Evolutionary conservation across 2,113 vertebrate genomes (phyloP).

Genomic region (Rhea pennata): DNA sequence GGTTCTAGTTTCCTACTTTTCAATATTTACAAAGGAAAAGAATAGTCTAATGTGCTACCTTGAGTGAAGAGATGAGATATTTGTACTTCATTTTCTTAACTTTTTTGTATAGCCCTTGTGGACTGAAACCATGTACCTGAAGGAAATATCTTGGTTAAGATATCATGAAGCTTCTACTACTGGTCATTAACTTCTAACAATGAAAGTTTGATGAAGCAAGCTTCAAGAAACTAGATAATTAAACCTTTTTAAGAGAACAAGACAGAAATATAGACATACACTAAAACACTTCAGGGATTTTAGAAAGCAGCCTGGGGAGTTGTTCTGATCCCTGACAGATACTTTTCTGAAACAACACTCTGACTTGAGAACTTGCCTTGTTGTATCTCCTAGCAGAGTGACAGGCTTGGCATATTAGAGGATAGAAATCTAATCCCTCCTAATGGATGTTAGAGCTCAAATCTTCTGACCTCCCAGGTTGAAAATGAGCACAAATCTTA

Average conservation of each 20-base stretch:
- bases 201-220: neutral
- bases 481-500: slow-evolving; percentile 22
- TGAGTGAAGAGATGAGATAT: neutral
- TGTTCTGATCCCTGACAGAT: neutral
- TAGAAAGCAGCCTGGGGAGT: neutral
- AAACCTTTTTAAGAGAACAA: neutral
- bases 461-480: slow-evolving; percentile 9
- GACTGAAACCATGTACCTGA: accelerated
- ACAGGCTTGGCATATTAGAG: neutral
- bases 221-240: neutral
- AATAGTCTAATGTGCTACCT: neutral
- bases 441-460: slow-evolving; percentile 14
- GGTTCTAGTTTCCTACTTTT: neutral
- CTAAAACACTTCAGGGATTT: neutral
- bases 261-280: neutral
- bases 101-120: neutral
- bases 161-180: neutral
- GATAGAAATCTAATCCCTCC: slow-evolving; percentile 27
- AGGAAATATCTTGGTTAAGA: neutral
- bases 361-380: neutral
- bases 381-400: neutral
- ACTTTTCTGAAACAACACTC: neutral
- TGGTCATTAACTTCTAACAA: neutral
- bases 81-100: neutral
- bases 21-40: neutral